phyloP scores from a whole-genome alignment of 2,797 vertebrate species.

The Etheostoma nigrum region DNA sequence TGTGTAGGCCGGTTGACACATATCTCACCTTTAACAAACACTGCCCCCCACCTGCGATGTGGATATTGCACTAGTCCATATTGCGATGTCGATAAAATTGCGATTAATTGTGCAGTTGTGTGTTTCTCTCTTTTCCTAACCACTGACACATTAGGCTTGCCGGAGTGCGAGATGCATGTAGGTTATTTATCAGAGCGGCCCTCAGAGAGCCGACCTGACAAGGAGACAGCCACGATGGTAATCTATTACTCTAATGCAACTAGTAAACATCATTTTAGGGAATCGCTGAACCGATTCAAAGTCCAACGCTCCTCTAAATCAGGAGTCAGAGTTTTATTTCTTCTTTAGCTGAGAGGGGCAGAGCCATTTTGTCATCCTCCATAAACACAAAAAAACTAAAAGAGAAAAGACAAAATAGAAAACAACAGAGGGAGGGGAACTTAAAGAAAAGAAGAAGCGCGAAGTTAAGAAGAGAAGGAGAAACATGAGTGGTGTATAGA shows the following conservation, averaged over 20 bases:
- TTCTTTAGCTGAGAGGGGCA: constrained; percentile 42
- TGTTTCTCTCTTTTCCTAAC: constrained; percentile 17
- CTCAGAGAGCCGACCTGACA: not conserved
- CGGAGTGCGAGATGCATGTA: constrained; percentile 7
- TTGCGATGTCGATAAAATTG: too few relatives aligned
- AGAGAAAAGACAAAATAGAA: not conserved
- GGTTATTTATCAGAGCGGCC: constrained; percentile 35
- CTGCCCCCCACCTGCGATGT: too few relatives aligned
- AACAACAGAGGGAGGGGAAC: not conserved
- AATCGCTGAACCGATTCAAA: not conserved
- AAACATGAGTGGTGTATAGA: not conserved
- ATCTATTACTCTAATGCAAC: not conserved
- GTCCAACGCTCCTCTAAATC: constrained; percentile 17
- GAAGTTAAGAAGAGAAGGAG: not conserved
- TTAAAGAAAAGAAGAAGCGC: not conserved
- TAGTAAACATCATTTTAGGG: not conserved
- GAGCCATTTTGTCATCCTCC: constrained; percentile 32
- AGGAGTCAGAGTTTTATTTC: constrained; percentile 13
- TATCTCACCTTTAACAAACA: too few relatives aligned
- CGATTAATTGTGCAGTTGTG: not conserved
- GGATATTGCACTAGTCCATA: too few relatives aligned
- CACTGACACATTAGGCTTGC: constrained; percentile 40
- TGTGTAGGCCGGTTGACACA: too few relatives aligned
- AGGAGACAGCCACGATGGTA: not conserved
- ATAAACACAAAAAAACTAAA: constrained; percentile 2